Evolutionary conservation across 2,888 invertebrate species (phyloP), one percentile per base, ranked within the genome.

Genomic region (Oligia fasciuncula): DNA sequence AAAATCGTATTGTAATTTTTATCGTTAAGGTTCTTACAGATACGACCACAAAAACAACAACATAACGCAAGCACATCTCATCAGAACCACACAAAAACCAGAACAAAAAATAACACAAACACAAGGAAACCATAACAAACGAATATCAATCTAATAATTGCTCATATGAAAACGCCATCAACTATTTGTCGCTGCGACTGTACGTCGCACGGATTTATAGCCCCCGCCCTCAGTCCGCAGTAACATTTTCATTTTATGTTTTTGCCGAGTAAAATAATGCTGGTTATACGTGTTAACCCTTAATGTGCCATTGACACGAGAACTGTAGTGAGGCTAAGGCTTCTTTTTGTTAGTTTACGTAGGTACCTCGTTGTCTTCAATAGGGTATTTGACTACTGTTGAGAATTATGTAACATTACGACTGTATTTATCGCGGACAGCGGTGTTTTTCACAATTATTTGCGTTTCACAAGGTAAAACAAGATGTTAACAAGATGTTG

Each of bases 251-350:
- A 94, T 95, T 95, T 93, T 93, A 94, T 93, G 92, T 94, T 93
- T 92, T 93, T 92, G 88, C 91, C 89, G 90, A 88, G 90, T 91
- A 92, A 92, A 94, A 93, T 94, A 94, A 94, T 92, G 92, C 90
- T 88, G 89, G 92, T 91, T 93, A 93, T 93, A 93, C 92, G 93
- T 92, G 93, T 93, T 93, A 93, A 92, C 92, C 92, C 92, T 87
- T 95, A 95, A 95, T 95, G 94, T 90, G 90, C 89, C 92, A 93
- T 94, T 94, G 94, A 91, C 95, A 95, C 94, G 95, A 94, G 71
- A 85, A 19, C 81, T 23, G 74, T 76, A 81, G 84, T 72, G 62
- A 66, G 62, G 75, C 63, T 77, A 49, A 40, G 40, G 49, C 29
- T 67, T 67, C 4, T 80, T 85, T 88, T 81, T 89, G 85, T 80